A percentile compares a stretch with the other conserved stretches of the same genome.
These are phyloP conservation scores for Ciconia maguari DNA, from an alignment of 2,113 vertebrate genomes.

Conservation along the genomic window DNA sequence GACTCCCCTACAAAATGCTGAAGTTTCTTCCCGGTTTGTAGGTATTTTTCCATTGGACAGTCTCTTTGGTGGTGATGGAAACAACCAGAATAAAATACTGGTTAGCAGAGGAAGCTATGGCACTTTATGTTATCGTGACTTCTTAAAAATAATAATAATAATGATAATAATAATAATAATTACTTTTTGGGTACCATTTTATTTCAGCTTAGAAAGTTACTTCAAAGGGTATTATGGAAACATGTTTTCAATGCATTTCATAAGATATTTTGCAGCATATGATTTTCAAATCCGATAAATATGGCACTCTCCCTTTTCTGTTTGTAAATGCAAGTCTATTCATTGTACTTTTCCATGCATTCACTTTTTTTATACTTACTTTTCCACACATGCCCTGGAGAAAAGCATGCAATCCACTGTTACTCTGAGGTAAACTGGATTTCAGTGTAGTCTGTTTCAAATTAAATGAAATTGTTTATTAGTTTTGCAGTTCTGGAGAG, in stretches of 20 bases:
- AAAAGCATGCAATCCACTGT: neutral
- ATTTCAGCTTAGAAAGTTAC: neutral
- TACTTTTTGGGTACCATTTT: neutral
- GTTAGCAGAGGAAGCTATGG: neutral
- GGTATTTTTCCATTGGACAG: neutral
- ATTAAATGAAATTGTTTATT: conserved; percentile 57
- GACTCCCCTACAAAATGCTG: neutral
- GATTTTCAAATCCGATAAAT: neutral
- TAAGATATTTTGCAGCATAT: neutral
- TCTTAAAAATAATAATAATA: neutral
- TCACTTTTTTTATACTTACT: neutral
- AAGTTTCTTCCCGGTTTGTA: neutral
- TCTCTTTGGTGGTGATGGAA: neutral
- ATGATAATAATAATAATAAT: neutral
- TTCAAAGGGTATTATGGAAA: neutral
- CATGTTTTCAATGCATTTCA: neutral
- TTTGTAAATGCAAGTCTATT: neutral
- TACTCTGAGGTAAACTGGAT: conserved; percentile 41
- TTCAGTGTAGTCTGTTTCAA: conserved; percentile 25
- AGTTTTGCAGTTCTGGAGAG: conserved; percentile 44
- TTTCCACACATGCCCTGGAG: neutral
- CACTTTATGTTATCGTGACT: neutral
- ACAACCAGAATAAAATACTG: neutral
- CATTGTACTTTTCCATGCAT: neutral
- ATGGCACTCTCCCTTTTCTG: accelerated